A percentile compares a stretch with the other conserved stretches of the same genome.
phyloP scores from a whole-genome alignment of 2,888 invertebrate species.

The Venusia cambrica region DNA sequence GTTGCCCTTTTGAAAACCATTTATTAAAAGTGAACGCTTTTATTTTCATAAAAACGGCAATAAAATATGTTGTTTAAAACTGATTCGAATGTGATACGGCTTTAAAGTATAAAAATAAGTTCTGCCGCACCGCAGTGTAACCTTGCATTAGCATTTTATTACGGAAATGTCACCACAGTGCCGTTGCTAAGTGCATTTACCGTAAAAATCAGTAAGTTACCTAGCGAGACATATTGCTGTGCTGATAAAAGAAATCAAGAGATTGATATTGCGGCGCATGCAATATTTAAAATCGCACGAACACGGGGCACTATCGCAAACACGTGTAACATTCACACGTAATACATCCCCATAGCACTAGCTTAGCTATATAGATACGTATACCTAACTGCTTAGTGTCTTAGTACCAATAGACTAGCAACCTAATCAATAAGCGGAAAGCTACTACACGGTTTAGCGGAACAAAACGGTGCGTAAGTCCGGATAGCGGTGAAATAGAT shows the following conservation, averaged over 20 bases:
- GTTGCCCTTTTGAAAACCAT: slow-evolving; percentile 12
- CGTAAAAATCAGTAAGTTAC: slow-evolving; percentile 34
- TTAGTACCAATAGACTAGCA: too few relatives aligned
- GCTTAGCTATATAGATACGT: slow-evolving; percentile 2
- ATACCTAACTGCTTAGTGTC: slow-evolving; percentile 3
- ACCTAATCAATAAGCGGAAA: slow-evolving; percentile 29
- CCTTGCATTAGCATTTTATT: slow-evolving; percentile 24
- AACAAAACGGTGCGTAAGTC: slow-evolving; percentile 25
- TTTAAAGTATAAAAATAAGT: slow-evolving; percentile 19
- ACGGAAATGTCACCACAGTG: slow-evolving; percentile 36
- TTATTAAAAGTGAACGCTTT: slow-evolving; percentile 22
- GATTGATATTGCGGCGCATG: slow-evolving; percentile 38
- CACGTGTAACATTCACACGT: slow-evolving; percentile 60
- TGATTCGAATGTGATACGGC: slow-evolving; percentile 24
- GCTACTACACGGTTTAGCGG: slow-evolving; percentile 24
- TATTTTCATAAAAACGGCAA: slow-evolving; percentile 11
- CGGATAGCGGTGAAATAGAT: slow-evolving; percentile 23
- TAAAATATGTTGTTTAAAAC: slow-evolving; percentile 22
- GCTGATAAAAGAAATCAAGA: slow-evolving; percentile 39
- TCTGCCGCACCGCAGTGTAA: slow-evolving; percentile 10
- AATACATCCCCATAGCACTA: slow-evolving; percentile 34
- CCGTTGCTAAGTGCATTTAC: slow-evolving; percentile 26
- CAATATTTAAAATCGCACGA: slow-evolving; percentile 50
- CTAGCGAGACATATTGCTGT: slow-evolving; percentile 32
- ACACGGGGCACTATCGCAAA: slow-evolving; percentile 49